Evolutionary conservation across 2,113 vertebrate species (phyloP).

Genomic region (Phrynocephalus versicolor): DNA sequence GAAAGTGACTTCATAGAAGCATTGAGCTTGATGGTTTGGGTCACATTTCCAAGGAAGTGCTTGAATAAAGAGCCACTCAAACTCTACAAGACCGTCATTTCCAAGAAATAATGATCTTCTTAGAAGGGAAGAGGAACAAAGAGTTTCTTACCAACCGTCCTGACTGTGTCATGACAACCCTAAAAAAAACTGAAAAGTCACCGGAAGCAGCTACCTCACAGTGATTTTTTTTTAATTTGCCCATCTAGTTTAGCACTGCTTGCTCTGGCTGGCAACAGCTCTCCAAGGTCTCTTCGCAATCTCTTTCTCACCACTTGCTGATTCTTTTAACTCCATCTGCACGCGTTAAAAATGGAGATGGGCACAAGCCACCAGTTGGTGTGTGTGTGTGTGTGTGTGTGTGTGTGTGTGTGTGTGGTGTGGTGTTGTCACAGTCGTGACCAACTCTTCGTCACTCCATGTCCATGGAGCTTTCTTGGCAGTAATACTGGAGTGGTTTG

Average conservation of each 20-base stretch:
- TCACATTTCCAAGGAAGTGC: constrained; percentile 43
- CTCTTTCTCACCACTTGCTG: neutral
- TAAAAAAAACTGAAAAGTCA: neutral
- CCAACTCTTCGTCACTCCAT: too few relatives aligned
- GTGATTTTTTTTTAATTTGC: too few relatives aligned
- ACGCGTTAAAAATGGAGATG: too few relatives aligned
- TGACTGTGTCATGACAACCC: neutral
- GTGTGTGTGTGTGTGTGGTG: too few relatives aligned
- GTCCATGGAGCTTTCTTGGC: too few relatives aligned
- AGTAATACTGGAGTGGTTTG: too few relatives aligned
- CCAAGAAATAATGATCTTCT: neutral
- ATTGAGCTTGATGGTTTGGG: constrained; percentile 50
- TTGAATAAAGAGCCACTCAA: constrained; percentile 26
- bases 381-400: too few relatives aligned
- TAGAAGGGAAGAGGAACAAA: neutral
- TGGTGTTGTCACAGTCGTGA: too few relatives aligned
- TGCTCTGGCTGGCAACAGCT: neutral
- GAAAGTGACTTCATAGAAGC: constrained; percentile 55
- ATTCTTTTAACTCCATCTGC: too few relatives aligned
- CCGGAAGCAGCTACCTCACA: neutral
- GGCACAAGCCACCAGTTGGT: too few relatives aligned
- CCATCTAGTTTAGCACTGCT: neutral
- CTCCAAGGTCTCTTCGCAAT: too few relatives aligned
- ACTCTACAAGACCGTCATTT: constrained; percentile 41
- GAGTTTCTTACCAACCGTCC: neutral